Evolutionary conservation across 2,888 invertebrate genomes (phyloP).

Genomic region (Drosophila tanythrix): DNA sequence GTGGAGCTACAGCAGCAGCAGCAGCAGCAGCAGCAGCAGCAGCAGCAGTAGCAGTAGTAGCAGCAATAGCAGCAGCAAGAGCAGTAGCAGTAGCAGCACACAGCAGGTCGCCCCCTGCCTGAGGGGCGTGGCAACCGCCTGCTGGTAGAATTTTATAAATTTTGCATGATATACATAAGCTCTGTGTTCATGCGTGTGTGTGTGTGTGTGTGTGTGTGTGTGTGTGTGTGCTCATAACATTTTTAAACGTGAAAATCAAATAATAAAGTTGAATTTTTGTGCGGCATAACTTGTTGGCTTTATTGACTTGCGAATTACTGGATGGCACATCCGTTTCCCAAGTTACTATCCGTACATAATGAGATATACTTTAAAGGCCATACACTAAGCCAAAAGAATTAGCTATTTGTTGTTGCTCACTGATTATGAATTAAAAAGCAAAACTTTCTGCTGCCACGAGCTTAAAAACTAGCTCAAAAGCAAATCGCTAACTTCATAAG

Average conservation of each 20-base stretch:
- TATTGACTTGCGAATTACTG: conserved; percentile 6
- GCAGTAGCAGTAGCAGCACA: neutral
- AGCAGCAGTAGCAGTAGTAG: neutral
- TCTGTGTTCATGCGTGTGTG: conserved; percentile 5
- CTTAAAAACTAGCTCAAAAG: neutral
- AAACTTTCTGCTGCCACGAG: neutral
- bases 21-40: neutral
- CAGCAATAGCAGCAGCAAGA: neutral
- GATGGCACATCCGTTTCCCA: neutral
- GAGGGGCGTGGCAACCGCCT: conserved; percentile 33
- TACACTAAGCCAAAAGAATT: neutral
- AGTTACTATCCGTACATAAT: neutral
- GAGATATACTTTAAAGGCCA: neutral
- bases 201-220: conserved; percentile 3
- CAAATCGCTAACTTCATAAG: neutral
- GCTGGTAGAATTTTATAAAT: conserved; percentile 48
- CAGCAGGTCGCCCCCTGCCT: conserved; percentile 5
- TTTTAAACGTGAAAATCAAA: conserved; percentile 28
- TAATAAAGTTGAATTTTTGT: conserved; percentile 17
- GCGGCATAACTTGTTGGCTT: neutral
- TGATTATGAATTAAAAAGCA: neutral
- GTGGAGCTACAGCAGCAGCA: neutral
- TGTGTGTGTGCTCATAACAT: conserved; percentile 23
- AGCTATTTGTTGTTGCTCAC: neutral
- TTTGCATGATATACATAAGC: conserved; percentile 49